phyloP scores from a whole-genome alignment of 2,113 vertebrate genomes.

The Eurypyga helias region DNA sequence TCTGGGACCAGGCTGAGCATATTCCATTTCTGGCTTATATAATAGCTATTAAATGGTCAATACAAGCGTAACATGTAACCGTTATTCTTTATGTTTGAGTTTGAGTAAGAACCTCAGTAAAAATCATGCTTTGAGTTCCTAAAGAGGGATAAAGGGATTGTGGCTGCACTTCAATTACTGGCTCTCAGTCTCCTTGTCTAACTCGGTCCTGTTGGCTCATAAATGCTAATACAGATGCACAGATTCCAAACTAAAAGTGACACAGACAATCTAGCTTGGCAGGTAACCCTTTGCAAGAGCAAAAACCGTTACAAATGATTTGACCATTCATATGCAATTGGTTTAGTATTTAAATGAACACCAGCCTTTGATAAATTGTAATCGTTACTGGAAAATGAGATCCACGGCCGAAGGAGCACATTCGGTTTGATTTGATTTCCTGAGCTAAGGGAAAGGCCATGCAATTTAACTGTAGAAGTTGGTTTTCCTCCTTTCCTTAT shows the following conservation, averaged over 20 bases:
- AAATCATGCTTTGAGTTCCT: not conserved
- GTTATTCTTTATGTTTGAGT: not conserved
- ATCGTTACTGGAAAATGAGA: not conserved
- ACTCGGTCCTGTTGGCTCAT: not conserved
- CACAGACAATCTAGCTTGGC: not conserved
- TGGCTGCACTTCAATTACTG: not conserved
- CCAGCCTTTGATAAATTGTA: not conserved
- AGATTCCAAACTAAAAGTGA: not conserved
- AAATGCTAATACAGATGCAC: not conserved
- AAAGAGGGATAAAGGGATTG: not conserved
- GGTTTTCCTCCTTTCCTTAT: not conserved
- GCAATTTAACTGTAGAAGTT: not conserved
- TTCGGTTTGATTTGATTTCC: not conserved
- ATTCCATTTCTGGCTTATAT: not conserved
- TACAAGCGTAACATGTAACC: not conserved
- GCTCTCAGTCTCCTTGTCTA: not conserved
- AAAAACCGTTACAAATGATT: not conserved
- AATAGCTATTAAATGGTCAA: not conserved
- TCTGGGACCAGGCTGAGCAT: not conserved
- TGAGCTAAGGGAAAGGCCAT: not conserved
- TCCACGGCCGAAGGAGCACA: not conserved
- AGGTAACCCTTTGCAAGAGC: not conserved
- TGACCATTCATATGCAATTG: not conserved
- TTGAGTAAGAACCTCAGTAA: not conserved
- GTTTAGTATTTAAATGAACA: not conserved